Evolutionary conservation across 2,888 invertebrate genomes (phyloP).

Genomic region (Eretmocerus hayati): DNA sequence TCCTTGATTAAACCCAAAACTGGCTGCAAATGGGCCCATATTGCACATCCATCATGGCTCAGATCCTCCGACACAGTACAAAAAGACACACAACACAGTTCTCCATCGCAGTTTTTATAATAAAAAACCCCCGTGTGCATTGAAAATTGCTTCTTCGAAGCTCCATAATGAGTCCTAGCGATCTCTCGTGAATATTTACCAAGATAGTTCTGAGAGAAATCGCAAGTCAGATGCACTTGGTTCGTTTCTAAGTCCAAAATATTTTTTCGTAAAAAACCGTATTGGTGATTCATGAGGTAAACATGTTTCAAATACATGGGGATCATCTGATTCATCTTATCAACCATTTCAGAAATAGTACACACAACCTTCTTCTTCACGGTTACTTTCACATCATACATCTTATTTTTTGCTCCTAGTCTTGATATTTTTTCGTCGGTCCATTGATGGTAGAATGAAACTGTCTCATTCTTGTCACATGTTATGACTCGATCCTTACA

Average conservation of each 20-base stretch:
- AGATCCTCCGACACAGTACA: constrained; percentile 10
- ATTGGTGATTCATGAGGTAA: constrained; percentile 7
- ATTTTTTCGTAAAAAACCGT: neutral
- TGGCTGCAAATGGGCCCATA: constrained; percentile 17
- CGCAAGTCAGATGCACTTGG: constrained; percentile 9
- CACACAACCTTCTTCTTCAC: constrained; percentile 7
- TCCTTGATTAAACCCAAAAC: constrained; percentile 3
- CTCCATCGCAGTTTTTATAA: constrained; percentile 7
- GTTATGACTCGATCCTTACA: constrained; percentile 1
- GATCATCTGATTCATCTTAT: constrained; percentile 2
- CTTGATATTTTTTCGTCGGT: neutral
- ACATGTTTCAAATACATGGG: constrained; percentile 8
- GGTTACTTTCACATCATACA: constrained; percentile 13
- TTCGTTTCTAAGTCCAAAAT: constrained; percentile 6
- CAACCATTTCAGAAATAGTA: constrained; percentile 4
- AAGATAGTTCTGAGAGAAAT: constrained; percentile 20
- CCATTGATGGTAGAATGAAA: constrained; percentile 6
- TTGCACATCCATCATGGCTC: constrained; percentile 9
- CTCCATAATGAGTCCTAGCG: constrained; percentile 13
- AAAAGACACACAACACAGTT: constrained; percentile 8
- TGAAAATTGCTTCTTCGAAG: constrained; percentile 12
- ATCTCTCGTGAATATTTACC: constrained; percentile 14
- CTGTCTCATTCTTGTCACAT: neutral
- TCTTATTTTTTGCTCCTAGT: constrained; percentile 8
- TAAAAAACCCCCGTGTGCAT: constrained; percentile 14